Conservation (phyloP, 2,888 invertebrate species). For the Amblyjoppa proteus region DNA sequence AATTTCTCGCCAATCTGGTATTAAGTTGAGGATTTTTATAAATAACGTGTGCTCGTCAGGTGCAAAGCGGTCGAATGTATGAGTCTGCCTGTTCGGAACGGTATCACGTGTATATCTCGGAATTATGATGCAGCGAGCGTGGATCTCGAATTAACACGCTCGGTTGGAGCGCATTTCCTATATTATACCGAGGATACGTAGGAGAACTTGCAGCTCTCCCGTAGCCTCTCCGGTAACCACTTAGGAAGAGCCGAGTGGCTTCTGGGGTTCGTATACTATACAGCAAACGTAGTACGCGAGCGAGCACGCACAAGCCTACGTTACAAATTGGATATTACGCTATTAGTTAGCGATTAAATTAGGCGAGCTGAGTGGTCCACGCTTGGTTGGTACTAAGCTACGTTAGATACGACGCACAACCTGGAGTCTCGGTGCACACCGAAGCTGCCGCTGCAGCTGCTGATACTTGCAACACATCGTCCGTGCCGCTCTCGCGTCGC, state of each 20-base stretch:
- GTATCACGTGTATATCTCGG: not conserved
- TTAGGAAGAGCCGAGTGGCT: conserved; percentile 52
- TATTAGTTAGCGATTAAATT: conserved; percentile 78
- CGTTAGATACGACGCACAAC: conserved; percentile 56
- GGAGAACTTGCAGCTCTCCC: conserved; percentile 20
- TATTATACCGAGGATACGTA: conserved; percentile 5
- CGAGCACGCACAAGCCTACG: conserved; percentile 67
- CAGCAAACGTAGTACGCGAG: conserved; percentile 13
- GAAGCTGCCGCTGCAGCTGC: conserved; percentile 29
- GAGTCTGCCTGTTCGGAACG: not conserved
- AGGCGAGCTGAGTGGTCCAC: conserved; percentile 67
- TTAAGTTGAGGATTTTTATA: not conserved
- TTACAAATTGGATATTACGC: conserved; percentile 77
- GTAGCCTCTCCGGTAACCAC: conserved; percentile 21
- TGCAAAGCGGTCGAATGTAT: not conserved
- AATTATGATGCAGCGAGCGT: conserved; percentile 2
- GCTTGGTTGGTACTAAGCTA: conserved; percentile 38
- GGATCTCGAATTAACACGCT: conserved; percentile 39
- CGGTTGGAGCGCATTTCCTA: not conserved
- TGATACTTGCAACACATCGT: conserved; percentile 29
- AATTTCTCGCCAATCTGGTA: no score
- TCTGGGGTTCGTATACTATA: conserved; percentile 22
- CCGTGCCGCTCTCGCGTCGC: not conserved
- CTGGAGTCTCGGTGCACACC: conserved; percentile 13
- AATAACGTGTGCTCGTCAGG: not conserved